Evolutionary conservation across 2,797 vertebrate genomes (phyloP).

Genomic region (Tangara arthus): DNA sequence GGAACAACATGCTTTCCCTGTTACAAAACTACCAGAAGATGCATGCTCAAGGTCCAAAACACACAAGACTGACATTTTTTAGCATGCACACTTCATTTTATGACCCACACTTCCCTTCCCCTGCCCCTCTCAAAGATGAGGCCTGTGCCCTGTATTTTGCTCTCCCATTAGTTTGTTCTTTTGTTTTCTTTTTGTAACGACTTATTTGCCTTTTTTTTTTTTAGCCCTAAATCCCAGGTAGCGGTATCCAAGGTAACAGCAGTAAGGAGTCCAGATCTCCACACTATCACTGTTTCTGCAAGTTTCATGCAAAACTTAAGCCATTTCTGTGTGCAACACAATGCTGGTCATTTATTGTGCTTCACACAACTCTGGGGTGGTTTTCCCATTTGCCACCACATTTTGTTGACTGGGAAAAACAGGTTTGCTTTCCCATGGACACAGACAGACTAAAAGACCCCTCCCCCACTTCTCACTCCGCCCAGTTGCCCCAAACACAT

Average conservation of each 20-base stretch:
- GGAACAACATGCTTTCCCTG: not conserved
- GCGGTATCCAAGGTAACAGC: constrained; percentile 57
- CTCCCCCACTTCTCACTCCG: not conserved
- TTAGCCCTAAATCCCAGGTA: not conserved
- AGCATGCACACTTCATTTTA: constrained; percentile 14
- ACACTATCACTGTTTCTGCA: constrained; percentile 21
- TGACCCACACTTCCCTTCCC: not conserved
- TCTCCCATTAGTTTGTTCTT: not conserved
- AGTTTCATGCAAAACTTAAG: constrained; percentile 63
- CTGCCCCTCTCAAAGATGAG: not conserved
- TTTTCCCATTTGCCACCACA: not conserved
- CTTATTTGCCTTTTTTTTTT: not conserved
- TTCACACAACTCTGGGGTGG: not conserved
- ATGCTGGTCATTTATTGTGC: not conserved
- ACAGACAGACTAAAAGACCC: not conserved
- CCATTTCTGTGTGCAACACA: constrained; percentile 48
- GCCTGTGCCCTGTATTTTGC: not conserved
- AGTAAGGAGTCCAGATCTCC: constrained; percentile 21
- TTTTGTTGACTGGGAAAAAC: not conserved
- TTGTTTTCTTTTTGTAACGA: not conserved
- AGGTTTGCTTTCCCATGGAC: not conserved
- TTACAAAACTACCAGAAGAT: constrained; percentile 1
- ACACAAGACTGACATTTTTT: not conserved
- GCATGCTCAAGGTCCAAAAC: not conserved
- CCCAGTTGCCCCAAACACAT: not conserved